Conservation (phyloP, 2,888 invertebrate genomes). For the Phoronis australis region DNA sequence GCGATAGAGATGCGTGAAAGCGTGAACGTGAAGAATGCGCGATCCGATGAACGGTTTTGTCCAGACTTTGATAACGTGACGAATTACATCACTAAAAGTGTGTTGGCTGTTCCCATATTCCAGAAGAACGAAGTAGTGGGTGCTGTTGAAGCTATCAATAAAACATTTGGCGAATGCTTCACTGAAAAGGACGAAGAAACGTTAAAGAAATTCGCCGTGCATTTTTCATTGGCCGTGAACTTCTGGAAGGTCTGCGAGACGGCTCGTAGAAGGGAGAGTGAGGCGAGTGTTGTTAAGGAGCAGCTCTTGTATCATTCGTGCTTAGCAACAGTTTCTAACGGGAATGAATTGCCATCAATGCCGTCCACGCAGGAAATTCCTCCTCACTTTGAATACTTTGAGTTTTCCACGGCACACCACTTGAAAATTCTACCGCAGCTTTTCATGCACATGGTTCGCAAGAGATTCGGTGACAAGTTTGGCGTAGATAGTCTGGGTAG, state of each 20-base stretch:
- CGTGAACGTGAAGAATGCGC: too few relatives aligned
- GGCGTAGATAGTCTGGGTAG: constrained; percentile 24
- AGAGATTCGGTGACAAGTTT: constrained; percentile 24
- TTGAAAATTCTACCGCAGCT: constrained; percentile 22
- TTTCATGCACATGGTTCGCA: constrained; percentile 21
- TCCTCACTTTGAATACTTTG: constrained; percentile 13
- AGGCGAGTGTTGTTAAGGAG: too few relatives aligned
- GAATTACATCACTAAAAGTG: constrained; percentile 29
- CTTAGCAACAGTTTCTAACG: too few relatives aligned
- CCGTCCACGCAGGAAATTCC: constrained; percentile 23
- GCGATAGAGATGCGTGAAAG: too few relatives aligned
- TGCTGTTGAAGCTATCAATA: constrained; percentile 37
- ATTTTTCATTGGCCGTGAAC: constrained; percentile 35
- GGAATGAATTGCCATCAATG: too few relatives aligned
- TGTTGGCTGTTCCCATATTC: constrained; percentile 39
- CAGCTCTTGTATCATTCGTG: too few relatives aligned
- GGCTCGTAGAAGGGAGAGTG: too few relatives aligned
- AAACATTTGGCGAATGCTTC: constrained; percentile 22
- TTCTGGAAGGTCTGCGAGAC: constrained; percentile 28
- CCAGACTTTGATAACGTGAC: constrained; percentile 32
- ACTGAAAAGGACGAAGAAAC: constrained; percentile 28
- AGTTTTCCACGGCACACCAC: constrained; percentile 18
- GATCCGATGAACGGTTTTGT: too few relatives aligned
- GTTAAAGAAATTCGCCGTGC: constrained; percentile 34
- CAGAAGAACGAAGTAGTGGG: constrained; percentile 26